phyloP scores from a whole-genome alignment of 2,888 invertebrate species.

The Tetanocera ferruginea region DNA sequence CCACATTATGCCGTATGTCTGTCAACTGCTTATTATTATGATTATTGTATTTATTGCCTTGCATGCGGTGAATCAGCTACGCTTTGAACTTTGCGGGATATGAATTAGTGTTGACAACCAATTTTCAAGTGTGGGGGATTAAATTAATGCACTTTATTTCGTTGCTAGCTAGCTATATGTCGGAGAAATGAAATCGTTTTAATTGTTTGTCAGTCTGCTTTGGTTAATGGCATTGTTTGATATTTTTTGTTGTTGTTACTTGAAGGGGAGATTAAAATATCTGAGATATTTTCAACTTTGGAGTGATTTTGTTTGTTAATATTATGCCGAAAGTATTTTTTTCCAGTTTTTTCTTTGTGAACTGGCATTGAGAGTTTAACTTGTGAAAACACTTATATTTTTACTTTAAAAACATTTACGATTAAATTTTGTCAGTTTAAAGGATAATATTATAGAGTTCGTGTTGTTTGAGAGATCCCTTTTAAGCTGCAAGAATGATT shows the following conservation, averaged over 20 bases:
- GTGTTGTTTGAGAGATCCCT: too few relatives aligned
- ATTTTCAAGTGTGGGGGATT: conserved; percentile 36
- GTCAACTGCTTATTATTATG: conserved; percentile 29
- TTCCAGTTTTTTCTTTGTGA: too few relatives aligned
- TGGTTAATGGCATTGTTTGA: background rate
- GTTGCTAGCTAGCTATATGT: background rate
- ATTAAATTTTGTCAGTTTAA: too few relatives aligned
- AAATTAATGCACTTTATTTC: conserved; percentile 19
- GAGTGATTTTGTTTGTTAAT: background rate
- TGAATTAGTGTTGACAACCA: conserved; percentile 38
- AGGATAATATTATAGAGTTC: too few relatives aligned
- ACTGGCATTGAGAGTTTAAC: too few relatives aligned
- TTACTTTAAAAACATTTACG: too few relatives aligned
- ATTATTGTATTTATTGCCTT: background rate
- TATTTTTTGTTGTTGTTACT: background rate
- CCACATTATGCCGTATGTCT: conserved; percentile 3
- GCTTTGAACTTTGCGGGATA: conserved; percentile 36
- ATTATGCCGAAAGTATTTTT: too few relatives aligned
- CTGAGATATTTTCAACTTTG: background rate
- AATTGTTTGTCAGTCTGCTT: conserved; percentile 32
- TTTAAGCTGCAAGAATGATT: too few relatives aligned
- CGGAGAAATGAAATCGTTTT: conserved; percentile 18
- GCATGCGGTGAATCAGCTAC: conserved; percentile 8
- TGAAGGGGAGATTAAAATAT: conserved; percentile 13
- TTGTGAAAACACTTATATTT: too few relatives aligned